A percentile compares a stretch with the other conserved stretches of the same genome.
These are phyloP conservation scores for Merluccius polli DNA, from an alignment of 2,797 vertebrate genomes.

Conservation along the genomic window DNA sequence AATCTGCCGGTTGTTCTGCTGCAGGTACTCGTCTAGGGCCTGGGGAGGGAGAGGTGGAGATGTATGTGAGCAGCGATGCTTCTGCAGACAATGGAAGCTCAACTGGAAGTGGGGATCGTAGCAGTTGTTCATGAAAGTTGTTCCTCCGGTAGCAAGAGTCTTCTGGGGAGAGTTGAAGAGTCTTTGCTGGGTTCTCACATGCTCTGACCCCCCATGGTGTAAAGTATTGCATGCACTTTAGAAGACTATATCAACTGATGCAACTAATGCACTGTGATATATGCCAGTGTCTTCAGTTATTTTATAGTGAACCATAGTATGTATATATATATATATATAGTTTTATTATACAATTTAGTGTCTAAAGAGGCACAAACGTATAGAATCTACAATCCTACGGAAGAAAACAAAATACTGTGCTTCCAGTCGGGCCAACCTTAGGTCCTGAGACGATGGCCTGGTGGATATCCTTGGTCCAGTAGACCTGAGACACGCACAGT, in stretches of 20 bases:
- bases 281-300: too few relatives aligned
- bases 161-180: background rate
- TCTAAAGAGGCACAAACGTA: background rate
- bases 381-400: too few relatives aligned
- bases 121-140: background rate
- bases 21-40: conserved; percentile 78
- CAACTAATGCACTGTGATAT: background rate
- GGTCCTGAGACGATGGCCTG: conserved; percentile 73
- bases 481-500: conserved; percentile 87
- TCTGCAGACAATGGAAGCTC: background rate
- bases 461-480: conserved; percentile 84
- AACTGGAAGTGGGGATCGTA: background rate
- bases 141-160: background rate
- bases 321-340: too few relatives aligned
- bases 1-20: conserved; percentile 82
- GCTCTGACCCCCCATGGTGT: background rate
- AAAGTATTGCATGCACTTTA: background rate
- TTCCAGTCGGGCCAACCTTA: conserved; percentile 50
- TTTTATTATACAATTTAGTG: background rate
- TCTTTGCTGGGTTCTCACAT: background rate
- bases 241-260: background rate
- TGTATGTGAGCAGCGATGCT: background rate
- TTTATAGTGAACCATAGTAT: too few relatives aligned
- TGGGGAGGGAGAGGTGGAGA: conserved; percentile 46
- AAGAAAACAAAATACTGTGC: background rate